A percentile compares a stretch with the other conserved stretches of the same genome.
These are phyloP conservation scores for Cecropterus lyciades DNA, from an alignment of 1,140 invertebrate genomes.

Conservation along the genomic window DNA sequence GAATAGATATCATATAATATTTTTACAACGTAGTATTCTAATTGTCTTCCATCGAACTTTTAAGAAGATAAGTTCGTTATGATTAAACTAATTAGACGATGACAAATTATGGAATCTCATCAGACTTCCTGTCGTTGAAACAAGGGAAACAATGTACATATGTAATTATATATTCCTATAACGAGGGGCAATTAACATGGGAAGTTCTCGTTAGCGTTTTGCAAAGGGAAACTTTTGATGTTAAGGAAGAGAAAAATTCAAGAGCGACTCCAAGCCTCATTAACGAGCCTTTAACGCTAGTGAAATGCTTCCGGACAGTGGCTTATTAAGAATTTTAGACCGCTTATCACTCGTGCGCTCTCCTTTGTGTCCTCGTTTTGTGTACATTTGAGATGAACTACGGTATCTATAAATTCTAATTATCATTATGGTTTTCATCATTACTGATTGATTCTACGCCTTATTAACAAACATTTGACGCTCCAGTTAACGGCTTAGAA, in stretches of 20 bases:
- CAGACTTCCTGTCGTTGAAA: slow-evolving; percentile 45
- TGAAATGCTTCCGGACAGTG: slow-evolving; percentile 59
- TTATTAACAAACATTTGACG: slow-evolving; percentile 75
- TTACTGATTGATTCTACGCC: slow-evolving; percentile 43
- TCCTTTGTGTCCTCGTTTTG: not conserved
- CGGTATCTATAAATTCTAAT: too few species aligned
- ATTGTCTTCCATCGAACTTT: not conserved
- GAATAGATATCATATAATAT: too few species aligned
- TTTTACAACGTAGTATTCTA: too few species aligned
- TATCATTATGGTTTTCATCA: too few species aligned
- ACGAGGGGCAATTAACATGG: slow-evolving; percentile 72
- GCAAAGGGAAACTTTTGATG: slow-evolving; percentile 77
- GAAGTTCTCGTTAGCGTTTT: slow-evolving; percentile 74
- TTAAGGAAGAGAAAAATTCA: slow-evolving; percentile 74
- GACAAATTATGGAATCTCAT: slow-evolving; percentile 2
- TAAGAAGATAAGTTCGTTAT: not conserved
- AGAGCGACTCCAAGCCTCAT: slow-evolving; percentile 68
- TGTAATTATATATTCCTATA: slow-evolving; percentile 72
- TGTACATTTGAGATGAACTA: not conserved
- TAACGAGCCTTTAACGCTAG: slow-evolving; percentile 73
- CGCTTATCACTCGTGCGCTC: not conserved
- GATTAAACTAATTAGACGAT: not conserved
- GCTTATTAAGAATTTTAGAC: slow-evolving; percentile 3
- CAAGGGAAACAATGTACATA: slow-evolving; percentile 64
- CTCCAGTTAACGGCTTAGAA: slow-evolving; percentile 46